phyloP scores from a whole-genome alignment of 2,888 invertebrate species.

The Erynnis tages region DNA sequence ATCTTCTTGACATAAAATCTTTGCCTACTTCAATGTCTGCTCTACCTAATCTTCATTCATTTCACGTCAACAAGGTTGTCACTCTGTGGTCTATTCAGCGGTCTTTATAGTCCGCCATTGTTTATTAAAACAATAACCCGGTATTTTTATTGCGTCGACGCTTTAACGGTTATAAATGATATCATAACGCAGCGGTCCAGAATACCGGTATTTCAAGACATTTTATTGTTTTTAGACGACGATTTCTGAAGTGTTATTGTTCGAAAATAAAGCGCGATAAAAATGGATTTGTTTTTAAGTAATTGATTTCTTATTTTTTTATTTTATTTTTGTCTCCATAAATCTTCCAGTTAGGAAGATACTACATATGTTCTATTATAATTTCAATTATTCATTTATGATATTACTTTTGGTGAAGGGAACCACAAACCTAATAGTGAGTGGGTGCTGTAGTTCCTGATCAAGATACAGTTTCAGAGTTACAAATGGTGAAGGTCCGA shows the following conservation, averaged over 20 bases:
- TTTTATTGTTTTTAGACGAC: conserved; percentile 34
- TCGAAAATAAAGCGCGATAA: conserved; percentile 8
- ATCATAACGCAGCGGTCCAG: conserved; percentile 41
- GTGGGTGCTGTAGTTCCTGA: too few species aligned
- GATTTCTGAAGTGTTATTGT: conserved; percentile 1
- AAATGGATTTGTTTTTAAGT: conserved; percentile 1
- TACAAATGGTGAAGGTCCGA: too few species aligned
- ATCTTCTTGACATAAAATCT: too few species aligned
- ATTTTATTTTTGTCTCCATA: conserved; percentile 1
- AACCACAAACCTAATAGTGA: too few species aligned
- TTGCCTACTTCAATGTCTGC: background rate
- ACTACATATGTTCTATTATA: too few species aligned
- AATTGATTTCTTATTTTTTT: background rate
- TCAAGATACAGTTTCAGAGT: too few species aligned
- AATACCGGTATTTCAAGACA: conserved; percentile 10
- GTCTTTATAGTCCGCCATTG: conserved; percentile 71
- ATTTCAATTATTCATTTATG: too few species aligned
- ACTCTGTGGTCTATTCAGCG: conserved; percentile 62
- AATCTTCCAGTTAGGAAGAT: too few species aligned
- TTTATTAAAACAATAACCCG: conserved; percentile 77
- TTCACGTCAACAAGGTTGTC: conserved; percentile 61
- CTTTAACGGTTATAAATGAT: conserved; percentile 72
- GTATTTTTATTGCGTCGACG: conserved; percentile 66
- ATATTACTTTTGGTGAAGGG: too few species aligned
- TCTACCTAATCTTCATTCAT: conserved; percentile 55